Evolutionary conservation across 2,888 invertebrate species (phyloP), one percentile per base, ranked within the genome.

Genomic region (Gymnocheta viridis): DNA sequence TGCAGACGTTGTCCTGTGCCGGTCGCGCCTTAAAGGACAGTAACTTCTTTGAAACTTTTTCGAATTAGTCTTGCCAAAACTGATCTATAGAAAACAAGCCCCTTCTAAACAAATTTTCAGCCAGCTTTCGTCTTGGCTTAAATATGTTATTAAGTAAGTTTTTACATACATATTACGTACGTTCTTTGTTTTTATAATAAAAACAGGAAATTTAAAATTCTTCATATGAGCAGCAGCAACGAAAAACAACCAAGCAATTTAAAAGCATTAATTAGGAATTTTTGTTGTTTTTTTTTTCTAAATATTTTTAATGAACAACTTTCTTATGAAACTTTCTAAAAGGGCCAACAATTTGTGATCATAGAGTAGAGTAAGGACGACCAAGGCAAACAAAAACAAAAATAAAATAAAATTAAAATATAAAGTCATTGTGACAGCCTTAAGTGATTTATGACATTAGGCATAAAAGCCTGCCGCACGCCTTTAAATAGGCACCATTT

Each of bases 401-500:
- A 41, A 19, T 14, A 4, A 10, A 44, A 29, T 58, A 24, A 58
- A 69, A 67, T 32, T 44, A 38, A 60, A 62, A 67, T 38, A 69
- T 62, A 60, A 76, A 84, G 60, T 64, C 67, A 77, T 67, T 81
- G 72, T 58, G 84, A 84, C 80, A 81, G 60, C 35, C 66, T 67
- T 62, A 81, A 81, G 81, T 81, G 84, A 84, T 84, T 81, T 84
- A 84, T 81, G 77, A 72, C 54, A 81, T 80, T 73, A 60, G 69
- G 60, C 67, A 73, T 72, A 72, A 80, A 80, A 67, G 60, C 66
- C 19, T 32, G 70, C 49, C 69, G 66, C 81, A 84, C 84, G 81
- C 84, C 80, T 69, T 66, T 7, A 77, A 77, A 27, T 77, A 77
- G 76, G 80, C 80, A 84, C 41, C 58, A 66, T 29, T 76, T 81